phyloP scores from a whole-genome alignment of 2,888 invertebrate species.

The Nowickia ferox region DNA sequence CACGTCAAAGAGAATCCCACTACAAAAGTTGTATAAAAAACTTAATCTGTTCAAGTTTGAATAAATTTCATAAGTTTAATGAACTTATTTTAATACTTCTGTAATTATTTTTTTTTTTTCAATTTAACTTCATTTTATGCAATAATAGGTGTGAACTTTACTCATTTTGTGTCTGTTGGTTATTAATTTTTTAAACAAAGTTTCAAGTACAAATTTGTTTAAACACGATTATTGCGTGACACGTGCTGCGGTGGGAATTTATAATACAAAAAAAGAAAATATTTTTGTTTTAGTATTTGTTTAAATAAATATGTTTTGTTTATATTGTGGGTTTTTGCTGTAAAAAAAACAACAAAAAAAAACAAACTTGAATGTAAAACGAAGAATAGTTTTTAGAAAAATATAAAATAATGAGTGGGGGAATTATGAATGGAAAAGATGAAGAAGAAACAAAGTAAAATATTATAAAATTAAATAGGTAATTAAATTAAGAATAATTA shows the following conservation, averaged over 20 bases:
- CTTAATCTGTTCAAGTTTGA: background rate
- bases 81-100: constrained; percentile 30
- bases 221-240: constrained; percentile 69
- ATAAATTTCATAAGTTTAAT: constrained; percentile 44
- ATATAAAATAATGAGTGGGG: constrained; percentile 32
- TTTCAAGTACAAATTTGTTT: constrained; percentile 47
- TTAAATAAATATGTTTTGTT: constrained; percentile 17
- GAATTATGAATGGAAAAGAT: background rate
- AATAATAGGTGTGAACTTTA: constrained; percentile 26
- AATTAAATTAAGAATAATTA: too few species aligned
- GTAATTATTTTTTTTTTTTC: background rate
- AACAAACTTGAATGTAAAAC: constrained; percentile 62
- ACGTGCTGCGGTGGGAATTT: constrained; percentile 67
- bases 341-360: constrained; percentile 26
- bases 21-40: background rate
- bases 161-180: background rate
- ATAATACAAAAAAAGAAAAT: background rate
- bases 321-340: background rate
- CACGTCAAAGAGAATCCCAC: too few species aligned
- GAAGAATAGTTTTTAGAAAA: constrained; percentile 46
- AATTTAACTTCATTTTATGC: constrained; percentile 7
- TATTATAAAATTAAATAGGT: too few species aligned
- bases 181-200: constrained; percentile 5
- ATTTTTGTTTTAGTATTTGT: constrained; percentile 11
- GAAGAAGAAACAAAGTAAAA: too few species aligned